Percentiles rank a stretch among this genome's conserved stretches.
phyloP scores from a whole-genome alignment of 2,113 vertebrate species.

The Pseudolaguvia tuberculata region DNA sequence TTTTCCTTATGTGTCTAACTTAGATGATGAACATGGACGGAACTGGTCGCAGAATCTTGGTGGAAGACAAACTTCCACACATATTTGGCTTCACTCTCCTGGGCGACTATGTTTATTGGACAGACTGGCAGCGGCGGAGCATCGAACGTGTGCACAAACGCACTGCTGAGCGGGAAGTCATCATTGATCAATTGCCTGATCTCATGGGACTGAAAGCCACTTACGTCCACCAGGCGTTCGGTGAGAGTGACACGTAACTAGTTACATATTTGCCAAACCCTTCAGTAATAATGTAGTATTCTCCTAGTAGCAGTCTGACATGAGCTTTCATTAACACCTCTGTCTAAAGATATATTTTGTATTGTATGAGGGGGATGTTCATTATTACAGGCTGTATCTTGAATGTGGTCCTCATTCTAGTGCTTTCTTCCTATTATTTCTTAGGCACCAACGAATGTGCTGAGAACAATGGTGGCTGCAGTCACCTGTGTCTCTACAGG shows the following conservation, averaged over 20 bases:
- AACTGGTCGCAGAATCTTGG: slow-evolving; percentile 77
- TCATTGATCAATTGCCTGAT: slow-evolving; percentile 92
- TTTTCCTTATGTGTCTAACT: slow-evolving; percentile 40
- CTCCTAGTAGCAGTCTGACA: not conserved
- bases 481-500: slow-evolving; percentile 90
- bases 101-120: slow-evolving; percentile 97
- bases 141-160: slow-evolving; percentile 88
- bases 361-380: not conserved
- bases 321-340: no score
- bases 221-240: slow-evolving; percentile 78
- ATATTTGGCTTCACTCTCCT: slow-evolving; percentile 95
- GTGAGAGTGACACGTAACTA: slow-evolving; percentile 63
- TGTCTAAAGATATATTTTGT: no score
- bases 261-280: no score
- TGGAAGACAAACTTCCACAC: slow-evolving; percentile 94
- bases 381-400: not conserved
- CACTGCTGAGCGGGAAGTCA: slow-evolving; percentile 80
- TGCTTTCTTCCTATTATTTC: not conserved
- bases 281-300: not conserved
- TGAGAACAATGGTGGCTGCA: slow-evolving; percentile 84
- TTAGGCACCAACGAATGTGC: slow-evolving; percentile 88
- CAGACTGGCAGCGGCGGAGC: slow-evolving; percentile 94
- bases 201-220: slow-evolving; percentile 96
- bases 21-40: slow-evolving; percentile 89
- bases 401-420: not conserved